Conservation (phyloP, 2,113 vertebrate species). For the Caretta caretta region DNA sequence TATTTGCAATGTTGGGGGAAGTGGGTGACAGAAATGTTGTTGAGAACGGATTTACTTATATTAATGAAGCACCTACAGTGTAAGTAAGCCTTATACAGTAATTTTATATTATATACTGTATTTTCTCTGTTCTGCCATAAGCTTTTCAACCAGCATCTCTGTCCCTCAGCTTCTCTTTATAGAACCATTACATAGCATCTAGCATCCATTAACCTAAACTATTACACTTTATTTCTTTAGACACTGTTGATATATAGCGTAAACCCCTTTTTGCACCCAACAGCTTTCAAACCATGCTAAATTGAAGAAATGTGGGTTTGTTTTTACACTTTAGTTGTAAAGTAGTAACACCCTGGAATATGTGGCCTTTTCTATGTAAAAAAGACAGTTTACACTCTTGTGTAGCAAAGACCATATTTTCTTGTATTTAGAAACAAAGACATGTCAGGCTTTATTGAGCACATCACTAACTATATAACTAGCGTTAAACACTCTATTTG, state of each 20-base stretch:
- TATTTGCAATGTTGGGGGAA: background rate
- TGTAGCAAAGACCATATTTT: constrained; percentile 81
- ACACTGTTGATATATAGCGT: background rate
- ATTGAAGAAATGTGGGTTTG: background rate
- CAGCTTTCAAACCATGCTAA: background rate
- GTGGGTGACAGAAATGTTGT: background rate
- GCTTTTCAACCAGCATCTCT: background rate
- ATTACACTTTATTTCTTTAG: background rate
- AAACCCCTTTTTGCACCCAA: background rate
- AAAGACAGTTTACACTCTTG: constrained; percentile 77
- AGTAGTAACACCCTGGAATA: constrained; percentile 61
- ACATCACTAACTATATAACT: constrained; percentile 85
- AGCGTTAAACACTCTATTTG: constrained; percentile 87
- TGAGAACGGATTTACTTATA: background rate
- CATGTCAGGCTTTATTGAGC: constrained; percentile 84
- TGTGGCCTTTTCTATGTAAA: constrained; percentile 69
- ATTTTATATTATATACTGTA: background rate
- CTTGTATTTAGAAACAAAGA: constrained; percentile 82
- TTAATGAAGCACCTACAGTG: background rate
- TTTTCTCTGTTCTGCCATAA: background rate
- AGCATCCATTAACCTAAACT: background rate
- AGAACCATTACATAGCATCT: background rate
- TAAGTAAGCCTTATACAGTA: constrained; percentile 1
- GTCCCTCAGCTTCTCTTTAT: background rate
- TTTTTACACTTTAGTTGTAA: constrained; percentile 45